Percentiles rank a stretch among this genome's conserved stretches.
Evolutionary conservation across 2,888 invertebrate species (phyloP).

Genomic region (Mylabris sibirica): DNA sequence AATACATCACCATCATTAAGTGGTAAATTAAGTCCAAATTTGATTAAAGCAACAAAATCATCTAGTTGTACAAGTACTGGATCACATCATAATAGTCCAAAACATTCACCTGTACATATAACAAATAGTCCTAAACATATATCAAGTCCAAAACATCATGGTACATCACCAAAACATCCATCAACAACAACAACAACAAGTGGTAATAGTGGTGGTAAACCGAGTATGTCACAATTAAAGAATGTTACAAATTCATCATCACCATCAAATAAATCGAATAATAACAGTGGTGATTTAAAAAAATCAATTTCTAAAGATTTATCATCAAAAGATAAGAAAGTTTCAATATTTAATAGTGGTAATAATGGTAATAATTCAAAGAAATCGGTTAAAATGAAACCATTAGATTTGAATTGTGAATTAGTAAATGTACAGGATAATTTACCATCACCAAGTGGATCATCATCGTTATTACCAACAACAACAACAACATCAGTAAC

Average conservation of each 20-base stretch:
- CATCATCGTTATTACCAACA: constrained; percentile 63
- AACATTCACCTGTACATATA: constrained; percentile 76
- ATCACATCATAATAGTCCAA: constrained; percentile 71
- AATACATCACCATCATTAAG: constrained; percentile 76
- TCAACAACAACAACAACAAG: constrained; percentile 64
- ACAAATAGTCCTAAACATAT: constrained; percentile 77
- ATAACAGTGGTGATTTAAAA: constrained; percentile 64
- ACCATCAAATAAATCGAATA: constrained; percentile 66
- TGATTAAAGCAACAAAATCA: constrained; percentile 65
- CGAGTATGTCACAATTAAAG: constrained; percentile 87
- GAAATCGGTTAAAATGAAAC: constrained; percentile 75
- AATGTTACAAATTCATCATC: constrained; percentile 76
- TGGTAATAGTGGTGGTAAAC: constrained; percentile 68
- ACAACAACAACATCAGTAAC: neutral
- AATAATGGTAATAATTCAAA: constrained; percentile 51
- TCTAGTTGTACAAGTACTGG: constrained; percentile 55
- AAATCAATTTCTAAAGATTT: constrained; percentile 63
- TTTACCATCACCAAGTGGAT: constrained; percentile 65
- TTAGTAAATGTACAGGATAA: constrained; percentile 50
- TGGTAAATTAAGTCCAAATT: constrained; percentile 65
- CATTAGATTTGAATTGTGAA: constrained; percentile 65
- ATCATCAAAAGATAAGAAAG: constrained; percentile 48
- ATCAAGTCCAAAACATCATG: constrained; percentile 81
- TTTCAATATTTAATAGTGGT: constrained; percentile 40
- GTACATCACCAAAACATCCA: constrained; percentile 78